Evolutionary conservation across 2,113 vertebrate genomes (phyloP).

Genomic region (Siniperca knerii): DNA sequence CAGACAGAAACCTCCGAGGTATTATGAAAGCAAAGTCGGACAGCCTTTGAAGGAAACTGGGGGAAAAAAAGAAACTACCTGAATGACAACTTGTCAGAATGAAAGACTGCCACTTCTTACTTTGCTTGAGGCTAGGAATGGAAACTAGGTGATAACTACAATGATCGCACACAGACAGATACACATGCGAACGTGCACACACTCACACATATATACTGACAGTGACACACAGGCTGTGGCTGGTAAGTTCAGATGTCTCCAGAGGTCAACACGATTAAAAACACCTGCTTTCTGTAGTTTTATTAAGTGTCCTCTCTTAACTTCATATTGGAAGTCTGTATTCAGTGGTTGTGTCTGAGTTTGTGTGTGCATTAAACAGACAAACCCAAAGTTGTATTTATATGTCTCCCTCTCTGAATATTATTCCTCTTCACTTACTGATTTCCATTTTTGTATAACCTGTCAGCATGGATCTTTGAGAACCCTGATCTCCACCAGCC

Average conservation of each 20-base stretch:
- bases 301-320: conserved; percentile 3
- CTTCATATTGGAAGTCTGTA: not conserved
- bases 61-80: conserved; percentile 41
- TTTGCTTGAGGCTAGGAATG: conserved; percentile 73
- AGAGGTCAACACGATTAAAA: conserved; percentile 9
- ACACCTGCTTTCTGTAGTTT: conserved; percentile 5
- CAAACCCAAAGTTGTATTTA: not conserved
- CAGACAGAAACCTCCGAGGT: conserved; percentile 68
- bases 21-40: conserved; percentile 70
- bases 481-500: conserved; percentile 29
- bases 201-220: conserved; percentile 1
- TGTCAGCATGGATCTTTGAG: conserved; percentile 47
- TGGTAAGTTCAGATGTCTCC: conserved; percentile 39
- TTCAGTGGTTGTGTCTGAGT: not conserved
- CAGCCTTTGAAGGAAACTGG: conserved; percentile 54
- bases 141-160: conserved; percentile 76
- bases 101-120: conserved; percentile 74
- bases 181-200: conserved; percentile 1
- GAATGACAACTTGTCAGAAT: conserved; percentile 85
- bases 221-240: conserved; percentile 23
- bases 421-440: conserved; percentile 7
- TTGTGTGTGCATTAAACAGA: not conserved
- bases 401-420: not conserved
- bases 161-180: conserved; percentile 52
- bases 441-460: conserved; percentile 52